A percentile compares a stretch with the other conserved stretches of the same genome.
Conservation (phyloP, 64 coral and sea anemone species). For the Stylophora pistillata region DNA sequence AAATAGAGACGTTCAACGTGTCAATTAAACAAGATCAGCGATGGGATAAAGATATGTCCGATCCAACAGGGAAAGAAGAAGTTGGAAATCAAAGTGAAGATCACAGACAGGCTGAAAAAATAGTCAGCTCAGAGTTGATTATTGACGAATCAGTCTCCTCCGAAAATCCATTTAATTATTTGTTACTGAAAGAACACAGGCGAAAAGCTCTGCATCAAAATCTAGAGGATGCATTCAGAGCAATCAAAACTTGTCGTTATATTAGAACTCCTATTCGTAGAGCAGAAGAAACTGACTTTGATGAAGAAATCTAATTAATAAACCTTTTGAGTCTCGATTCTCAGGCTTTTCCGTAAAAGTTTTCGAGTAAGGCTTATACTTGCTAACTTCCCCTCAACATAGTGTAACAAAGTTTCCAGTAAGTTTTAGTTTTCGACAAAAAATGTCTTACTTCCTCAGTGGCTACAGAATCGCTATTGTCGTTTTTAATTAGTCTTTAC, state of each 20-base stretch:
- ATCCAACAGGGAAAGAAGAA: not conserved
- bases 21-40: not conserved
- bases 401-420: too few relatives aligned
- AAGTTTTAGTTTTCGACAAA: not conserved
- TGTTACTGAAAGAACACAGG: slow-evolving; percentile 10
- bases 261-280: slow-evolving; percentile 36
- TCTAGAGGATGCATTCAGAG: slow-evolving; percentile 44
- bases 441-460: not conserved
- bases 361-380: too few relatives aligned
- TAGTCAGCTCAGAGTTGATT: not conserved
- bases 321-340: not conserved
- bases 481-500: not conserved
- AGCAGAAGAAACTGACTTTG: not conserved
- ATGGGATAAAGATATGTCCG: not conserved
- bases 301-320: not conserved
- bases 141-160: not conserved
- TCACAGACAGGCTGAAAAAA: not conserved
- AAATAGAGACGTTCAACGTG: not conserved
- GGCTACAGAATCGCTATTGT: not conserved
- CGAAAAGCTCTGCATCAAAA: slow-evolving; percentile 16
- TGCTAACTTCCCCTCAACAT: too few relatives aligned
- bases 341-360: not conserved
- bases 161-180: slow-evolving; percentile 42
- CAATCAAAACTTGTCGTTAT: slow-evolving; percentile 45
- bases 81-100: not conserved